These are phyloP conservation scores for Leptinotarsa tumamoca DNA, from an alignment of 2,888 invertebrate species.

Conservation along the genomic window DNA sequence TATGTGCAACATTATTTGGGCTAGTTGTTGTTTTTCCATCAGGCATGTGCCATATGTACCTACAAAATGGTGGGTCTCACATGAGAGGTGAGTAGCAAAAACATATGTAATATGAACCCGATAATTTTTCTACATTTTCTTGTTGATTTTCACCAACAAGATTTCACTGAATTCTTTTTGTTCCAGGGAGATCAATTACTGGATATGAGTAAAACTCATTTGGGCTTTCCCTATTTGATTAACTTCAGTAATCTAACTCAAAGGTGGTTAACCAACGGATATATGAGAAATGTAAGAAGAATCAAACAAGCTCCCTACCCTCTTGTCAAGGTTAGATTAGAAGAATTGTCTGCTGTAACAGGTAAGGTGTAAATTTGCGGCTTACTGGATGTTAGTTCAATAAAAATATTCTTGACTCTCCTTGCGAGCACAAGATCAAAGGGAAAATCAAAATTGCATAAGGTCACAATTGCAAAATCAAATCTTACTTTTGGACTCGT, in stretches of 20 bases:
- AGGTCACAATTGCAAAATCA: too few relatives aligned
- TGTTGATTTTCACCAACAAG: too few relatives aligned
- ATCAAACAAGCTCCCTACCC: constrained; percentile 88
- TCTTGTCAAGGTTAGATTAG: constrained; percentile 75
- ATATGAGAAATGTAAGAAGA: constrained; percentile 78
- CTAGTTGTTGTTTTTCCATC: too few relatives aligned
- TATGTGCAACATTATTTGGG: too few relatives aligned
- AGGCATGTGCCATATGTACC: too few relatives aligned
- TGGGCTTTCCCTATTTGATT: constrained; percentile 80
- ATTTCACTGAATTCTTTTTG: not conserved
- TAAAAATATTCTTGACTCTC: not conserved
- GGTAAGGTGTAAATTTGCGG: constrained; percentile 40
- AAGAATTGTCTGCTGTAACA: constrained; percentile 65
- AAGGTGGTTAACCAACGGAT: constrained; percentile 79
- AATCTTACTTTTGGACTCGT: too few relatives aligned
- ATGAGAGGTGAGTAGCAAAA: too few relatives aligned
- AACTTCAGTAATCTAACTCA: constrained; percentile 83
- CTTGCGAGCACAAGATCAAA: too few relatives aligned
- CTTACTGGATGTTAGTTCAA: not conserved
- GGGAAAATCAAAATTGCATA: too few relatives aligned
- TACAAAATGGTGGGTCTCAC: too few relatives aligned
- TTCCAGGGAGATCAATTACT: constrained; percentile 77
- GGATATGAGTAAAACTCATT: constrained; percentile 77
- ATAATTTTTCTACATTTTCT: too few relatives aligned
- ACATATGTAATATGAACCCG: too few relatives aligned